These are phyloP conservation scores for Pseudochaenichthys georgianus DNA, from an alignment of 2,797 vertebrate species.

Conservation along the genomic window DNA sequence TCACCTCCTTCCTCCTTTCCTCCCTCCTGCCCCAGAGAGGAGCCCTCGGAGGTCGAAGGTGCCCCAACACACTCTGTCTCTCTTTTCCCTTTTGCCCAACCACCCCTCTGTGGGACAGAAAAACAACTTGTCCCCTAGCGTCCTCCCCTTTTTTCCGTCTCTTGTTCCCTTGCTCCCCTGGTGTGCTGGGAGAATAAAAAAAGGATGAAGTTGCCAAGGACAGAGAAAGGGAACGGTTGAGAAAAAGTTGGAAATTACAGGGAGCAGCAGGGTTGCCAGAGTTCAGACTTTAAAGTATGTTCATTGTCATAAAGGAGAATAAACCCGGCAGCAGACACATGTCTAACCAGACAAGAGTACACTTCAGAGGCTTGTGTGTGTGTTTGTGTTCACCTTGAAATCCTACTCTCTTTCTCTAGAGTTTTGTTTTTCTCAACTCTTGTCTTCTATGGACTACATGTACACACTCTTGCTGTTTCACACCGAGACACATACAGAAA, in stretches of 20 bases:
- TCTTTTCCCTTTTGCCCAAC: conserved; percentile 15
- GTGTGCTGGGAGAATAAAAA: conserved; percentile 60
- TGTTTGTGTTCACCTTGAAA: conserved; percentile 12
- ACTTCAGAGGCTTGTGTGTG: conserved; percentile 4
- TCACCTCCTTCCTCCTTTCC: conserved; percentile 19
- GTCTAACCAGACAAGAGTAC: conserved; percentile 10
- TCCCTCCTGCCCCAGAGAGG: conserved; percentile 42
- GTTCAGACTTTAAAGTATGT: conserved; percentile 2
- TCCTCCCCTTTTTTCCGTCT: conserved; percentile 47
- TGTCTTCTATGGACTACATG: conserved; percentile 24
- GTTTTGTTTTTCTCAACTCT: conserved; percentile 37
- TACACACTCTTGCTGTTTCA: conserved; percentile 42
- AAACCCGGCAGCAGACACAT: background rate
- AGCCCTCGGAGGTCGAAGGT: conserved; percentile 63
- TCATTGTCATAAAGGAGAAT: conserved; percentile 6
- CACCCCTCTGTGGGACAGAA: conserved; percentile 60
- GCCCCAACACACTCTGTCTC: conserved; percentile 28
- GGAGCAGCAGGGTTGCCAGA: conserved; percentile 6
- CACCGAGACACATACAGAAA: conserved; percentile 48
- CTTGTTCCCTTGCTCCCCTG: conserved; percentile 57
- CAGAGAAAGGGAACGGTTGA: conserved; percentile 23
- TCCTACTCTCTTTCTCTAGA: conserved; percentile 26
- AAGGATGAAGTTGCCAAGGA: conserved; percentile 50
- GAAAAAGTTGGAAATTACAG: conserved; percentile 11
- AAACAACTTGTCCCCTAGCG: conserved; percentile 65